Conservation (phyloP, 1,140 invertebrate species). For the Drosophila dunni region DNA sequence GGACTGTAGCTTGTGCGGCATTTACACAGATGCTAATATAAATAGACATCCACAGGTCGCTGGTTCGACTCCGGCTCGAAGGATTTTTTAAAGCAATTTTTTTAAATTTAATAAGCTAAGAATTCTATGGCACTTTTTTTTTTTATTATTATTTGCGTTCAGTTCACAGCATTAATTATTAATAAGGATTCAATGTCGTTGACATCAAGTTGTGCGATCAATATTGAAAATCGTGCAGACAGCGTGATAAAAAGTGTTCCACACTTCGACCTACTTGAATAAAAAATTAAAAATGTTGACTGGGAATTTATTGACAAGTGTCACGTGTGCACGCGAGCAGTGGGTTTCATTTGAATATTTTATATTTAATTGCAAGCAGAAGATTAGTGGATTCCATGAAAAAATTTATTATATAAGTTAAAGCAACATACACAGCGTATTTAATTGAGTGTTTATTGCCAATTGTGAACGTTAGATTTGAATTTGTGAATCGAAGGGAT, state of each 20-base stretch:
- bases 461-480: conserved; percentile 5
- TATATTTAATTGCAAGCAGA: background rate
- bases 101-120: conserved; percentile 1
- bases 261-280: conserved; percentile 17
- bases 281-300: background rate
- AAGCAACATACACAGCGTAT: background rate
- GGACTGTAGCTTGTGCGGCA: conserved; percentile 89
- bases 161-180: background rate
- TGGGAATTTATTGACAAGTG: background rate
- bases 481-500: background rate
- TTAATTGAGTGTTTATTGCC: background rate
- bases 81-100: conserved; percentile 5
- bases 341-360: background rate
- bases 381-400: background rate
- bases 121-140: background rate
- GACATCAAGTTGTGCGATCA: background rate
- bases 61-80: conserved; percentile 42
- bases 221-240: conserved; percentile 7
- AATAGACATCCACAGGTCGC: conserved; percentile 35
- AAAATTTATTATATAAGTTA: background rate
- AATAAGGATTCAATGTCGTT: background rate
- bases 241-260: background rate
- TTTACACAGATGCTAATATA: background rate
- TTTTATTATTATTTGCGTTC: background rate
- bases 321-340: conserved; percentile 10